Evolutionary conservation across 2,888 invertebrate species (phyloP).

Genomic region (Lymantria monacha): DNA sequence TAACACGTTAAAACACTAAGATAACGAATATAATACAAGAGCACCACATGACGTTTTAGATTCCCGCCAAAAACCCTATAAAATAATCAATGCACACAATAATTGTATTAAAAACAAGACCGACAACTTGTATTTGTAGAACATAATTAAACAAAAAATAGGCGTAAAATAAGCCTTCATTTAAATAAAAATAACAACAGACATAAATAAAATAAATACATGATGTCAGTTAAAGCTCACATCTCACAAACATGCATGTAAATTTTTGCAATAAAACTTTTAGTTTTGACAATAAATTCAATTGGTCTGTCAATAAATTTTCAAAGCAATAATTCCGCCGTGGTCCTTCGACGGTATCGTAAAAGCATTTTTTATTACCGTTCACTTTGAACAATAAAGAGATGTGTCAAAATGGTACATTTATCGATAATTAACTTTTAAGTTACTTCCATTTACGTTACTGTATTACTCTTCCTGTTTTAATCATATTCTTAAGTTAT

Average conservation of each 20-base stretch:
- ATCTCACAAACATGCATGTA: conserved; percentile 37
- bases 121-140: no score
- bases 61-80: no score
- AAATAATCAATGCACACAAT: no score
- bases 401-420: conserved; percentile 37
- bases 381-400: conserved; percentile 46
- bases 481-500: no score
- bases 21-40: no score
- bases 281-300: conserved; percentile 69
- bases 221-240: conserved; percentile 22
- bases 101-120: no score
- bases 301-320: conserved; percentile 65
- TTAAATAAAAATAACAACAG: no score
- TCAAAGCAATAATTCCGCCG: conserved; percentile 58
- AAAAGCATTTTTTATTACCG: conserved; percentile 51
- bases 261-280: conserved; percentile 57
- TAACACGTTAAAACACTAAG: no score
- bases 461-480: not conserved
- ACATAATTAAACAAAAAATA: no score
- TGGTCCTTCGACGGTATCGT: conserved; percentile 55
- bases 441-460: conserved; percentile 4
- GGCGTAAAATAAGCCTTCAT: no score
- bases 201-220: not conserved
- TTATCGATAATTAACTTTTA: conserved; percentile 27
- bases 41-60: no score